Percentiles rank a stretch among this genome's conserved stretches.
These are phyloP conservation scores for Nudaria mundana DNA, from an alignment of 2,888 invertebrate species.

Conservation along the genomic window DNA sequence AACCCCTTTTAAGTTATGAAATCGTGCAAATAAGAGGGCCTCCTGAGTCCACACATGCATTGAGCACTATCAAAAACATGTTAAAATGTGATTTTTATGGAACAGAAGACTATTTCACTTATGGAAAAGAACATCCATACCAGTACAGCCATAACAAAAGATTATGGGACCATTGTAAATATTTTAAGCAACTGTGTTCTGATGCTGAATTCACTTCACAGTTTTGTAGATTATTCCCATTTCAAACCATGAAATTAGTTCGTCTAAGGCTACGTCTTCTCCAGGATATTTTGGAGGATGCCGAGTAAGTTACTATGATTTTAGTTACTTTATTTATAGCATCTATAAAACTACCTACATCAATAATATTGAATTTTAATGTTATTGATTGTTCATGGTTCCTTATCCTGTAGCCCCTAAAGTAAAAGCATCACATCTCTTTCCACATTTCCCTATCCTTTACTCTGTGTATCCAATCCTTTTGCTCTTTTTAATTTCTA, in stretches of 20 bases:
- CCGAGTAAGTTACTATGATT: slow-evolving; percentile 85
- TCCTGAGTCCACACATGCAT: slow-evolving; percentile 84
- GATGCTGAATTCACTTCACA: slow-evolving; percentile 85
- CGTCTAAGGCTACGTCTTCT: slow-evolving; percentile 87
- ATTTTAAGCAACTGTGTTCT: slow-evolving; percentile 72
- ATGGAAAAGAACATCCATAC: slow-evolving; percentile 88
- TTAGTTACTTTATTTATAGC: too few relatives aligned
- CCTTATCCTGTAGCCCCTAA: too few relatives aligned
- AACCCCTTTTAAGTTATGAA: slow-evolving; percentile 91
- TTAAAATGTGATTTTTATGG: slow-evolving; percentile 88
- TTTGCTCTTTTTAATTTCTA: too few relatives aligned
- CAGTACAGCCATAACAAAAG: slow-evolving; percentile 92
- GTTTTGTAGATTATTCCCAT: slow-evolving; percentile 92
- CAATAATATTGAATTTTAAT: too few relatives aligned
- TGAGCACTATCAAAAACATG: slow-evolving; percentile 85
- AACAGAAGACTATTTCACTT: slow-evolving; percentile 88
- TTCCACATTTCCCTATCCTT: too few relatives aligned
- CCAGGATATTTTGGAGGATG: slow-evolving; percentile 86
- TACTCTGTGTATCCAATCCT: too few relatives aligned
- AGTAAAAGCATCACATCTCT: too few relatives aligned
- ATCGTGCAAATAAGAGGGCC: slow-evolving; percentile 90
- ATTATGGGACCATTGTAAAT: slow-evolving; percentile 90
- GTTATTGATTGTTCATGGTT: too few relatives aligned
- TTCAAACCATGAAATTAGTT: slow-evolving; percentile 94
- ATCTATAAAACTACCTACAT: too few relatives aligned